A percentile compares a stretch with the other conserved stretches of the same genome.
These are phyloP conservation scores for Astyanax mexicanus DNA, from an alignment of 2,797 vertebrate species.

Conservation along the genomic window DNA sequence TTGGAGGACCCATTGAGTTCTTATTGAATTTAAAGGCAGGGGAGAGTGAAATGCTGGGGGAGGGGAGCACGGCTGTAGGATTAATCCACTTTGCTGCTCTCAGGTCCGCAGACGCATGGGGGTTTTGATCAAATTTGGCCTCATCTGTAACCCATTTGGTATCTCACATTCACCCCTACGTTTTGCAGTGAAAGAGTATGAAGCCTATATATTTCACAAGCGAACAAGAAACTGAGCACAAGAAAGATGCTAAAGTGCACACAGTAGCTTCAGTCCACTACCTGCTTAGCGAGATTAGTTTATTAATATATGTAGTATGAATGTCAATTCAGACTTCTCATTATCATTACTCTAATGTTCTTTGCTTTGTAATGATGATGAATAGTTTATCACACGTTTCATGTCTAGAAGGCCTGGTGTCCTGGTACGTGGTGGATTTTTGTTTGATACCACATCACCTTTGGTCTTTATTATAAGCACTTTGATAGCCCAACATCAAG, in stretches of 20 bases:
- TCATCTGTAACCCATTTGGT: constrained; percentile 64
- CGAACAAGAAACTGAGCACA: neutral
- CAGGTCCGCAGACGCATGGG: constrained; percentile 58
- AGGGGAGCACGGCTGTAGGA: constrained; percentile 63
- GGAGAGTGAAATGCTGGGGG: constrained; percentile 52
- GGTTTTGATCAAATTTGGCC: constrained; percentile 70
- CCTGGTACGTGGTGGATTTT: no score
- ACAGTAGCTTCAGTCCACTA: neutral
- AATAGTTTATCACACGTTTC: no score
- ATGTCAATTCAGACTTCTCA: no score
- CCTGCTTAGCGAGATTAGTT: neutral
- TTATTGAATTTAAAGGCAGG: constrained; percentile 77
- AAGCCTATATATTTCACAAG: constrained; percentile 33
- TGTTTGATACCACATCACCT: no score
- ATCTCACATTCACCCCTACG: constrained; percentile 53
- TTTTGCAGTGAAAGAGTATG: constrained; percentile 33
- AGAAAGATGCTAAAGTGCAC: neutral
- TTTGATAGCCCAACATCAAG: no score
- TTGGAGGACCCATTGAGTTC: constrained; percentile 74
- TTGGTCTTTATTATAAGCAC: no score
- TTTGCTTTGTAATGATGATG: no score
- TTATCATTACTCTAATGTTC: no score
- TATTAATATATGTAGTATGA: no score
- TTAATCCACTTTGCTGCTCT: constrained; percentile 69
- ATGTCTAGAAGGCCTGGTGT: no score